Base-by-base conservation (phyloP, 1,140 invertebrate genomes). In the Drosophila setifemur region DNA sequence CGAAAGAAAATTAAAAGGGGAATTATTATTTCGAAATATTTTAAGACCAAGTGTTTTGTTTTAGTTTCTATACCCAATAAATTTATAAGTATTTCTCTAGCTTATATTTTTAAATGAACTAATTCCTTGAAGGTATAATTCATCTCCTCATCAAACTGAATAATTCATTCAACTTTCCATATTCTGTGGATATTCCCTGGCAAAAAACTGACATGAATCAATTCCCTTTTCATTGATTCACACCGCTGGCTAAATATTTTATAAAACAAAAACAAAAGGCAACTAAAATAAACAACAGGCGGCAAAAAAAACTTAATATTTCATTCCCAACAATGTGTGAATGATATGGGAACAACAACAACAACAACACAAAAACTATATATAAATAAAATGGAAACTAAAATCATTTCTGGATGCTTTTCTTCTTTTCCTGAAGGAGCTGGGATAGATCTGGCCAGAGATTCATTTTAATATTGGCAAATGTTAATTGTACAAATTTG, bases 321-420 rank as follows among this genome's bases (percentile, higher is more conserved):
- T 85, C 73, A 85, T 78, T 71, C 45, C 18, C 49, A 83, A 73
- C 69, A 48, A 83, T 71, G 79, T 83, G 78, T 48, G 79, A 83
- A 66, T 71, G 79, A 82, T 73, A 66, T 77, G 31, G 49, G 54
- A 47, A n/a, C n/a, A n/a, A n/a, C n/a, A n/a, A n/a, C 54, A 57
- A 71, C 66, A 67, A 55, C 45, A 57, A 68, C 14, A 28, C 12
- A 42, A 35, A 44, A 69, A 49, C 75, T 64, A 78, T 60, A 60
- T 42, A 77, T 73, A 85, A 73, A 64, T 54, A 58, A 73, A 66
- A 85, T 53, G 37, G 60, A 67, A 60, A 70, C 19, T 57, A n/a
- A n/a, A n/a, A n/a, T n/a, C n/a, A n/a, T n/a, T n/a, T n/a, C 58
- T 29, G 55, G 63, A 70, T 53, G n/a, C 44, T n/a, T 31, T 23